Evolutionary conservation across 2,113 vertebrate species (phyloP).

Genomic region (Scolopax mira): DNA sequence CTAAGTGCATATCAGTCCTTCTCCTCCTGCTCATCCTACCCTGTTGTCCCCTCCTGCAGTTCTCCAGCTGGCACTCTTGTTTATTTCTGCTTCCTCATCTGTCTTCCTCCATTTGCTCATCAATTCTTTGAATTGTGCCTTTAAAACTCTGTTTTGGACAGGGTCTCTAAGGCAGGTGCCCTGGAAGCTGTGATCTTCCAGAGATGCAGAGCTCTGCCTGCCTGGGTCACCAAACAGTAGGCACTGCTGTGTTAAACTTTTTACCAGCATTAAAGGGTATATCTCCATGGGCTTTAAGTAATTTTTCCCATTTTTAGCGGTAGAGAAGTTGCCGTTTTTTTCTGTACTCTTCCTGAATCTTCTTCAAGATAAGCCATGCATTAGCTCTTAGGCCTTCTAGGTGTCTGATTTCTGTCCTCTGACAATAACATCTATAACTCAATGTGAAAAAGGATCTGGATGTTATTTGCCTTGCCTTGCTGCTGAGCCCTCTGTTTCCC

Average conservation of each 20-base stretch:
- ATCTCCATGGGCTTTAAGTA: background rate
- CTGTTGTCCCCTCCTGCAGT: background rate
- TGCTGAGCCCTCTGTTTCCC: background rate
- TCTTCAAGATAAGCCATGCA: background rate
- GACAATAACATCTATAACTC: background rate
- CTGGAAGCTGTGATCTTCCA: background rate
- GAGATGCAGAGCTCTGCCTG: background rate
- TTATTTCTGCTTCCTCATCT: background rate
- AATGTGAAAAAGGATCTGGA: background rate
- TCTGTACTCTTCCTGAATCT: background rate
- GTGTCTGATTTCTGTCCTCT: background rate
- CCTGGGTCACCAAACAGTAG: background rate
- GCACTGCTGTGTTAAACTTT: accelerated
- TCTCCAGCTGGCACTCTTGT: background rate
- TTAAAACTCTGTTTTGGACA: background rate
- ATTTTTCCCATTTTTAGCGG: background rate
- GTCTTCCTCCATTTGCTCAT: background rate
- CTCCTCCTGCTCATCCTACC: background rate
- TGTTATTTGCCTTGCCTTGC: background rate
- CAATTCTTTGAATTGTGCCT: background rate
- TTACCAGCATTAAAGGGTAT: background rate
- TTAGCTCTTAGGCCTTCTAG: background rate
- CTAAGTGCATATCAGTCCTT: background rate
- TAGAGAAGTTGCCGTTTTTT: background rate
- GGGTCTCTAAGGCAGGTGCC: background rate